Percentiles rank a stretch among this genome's conserved stretches.
Conservation (phyloP, 2,113 vertebrate genomes). For the Mustelus asterias region DNA sequence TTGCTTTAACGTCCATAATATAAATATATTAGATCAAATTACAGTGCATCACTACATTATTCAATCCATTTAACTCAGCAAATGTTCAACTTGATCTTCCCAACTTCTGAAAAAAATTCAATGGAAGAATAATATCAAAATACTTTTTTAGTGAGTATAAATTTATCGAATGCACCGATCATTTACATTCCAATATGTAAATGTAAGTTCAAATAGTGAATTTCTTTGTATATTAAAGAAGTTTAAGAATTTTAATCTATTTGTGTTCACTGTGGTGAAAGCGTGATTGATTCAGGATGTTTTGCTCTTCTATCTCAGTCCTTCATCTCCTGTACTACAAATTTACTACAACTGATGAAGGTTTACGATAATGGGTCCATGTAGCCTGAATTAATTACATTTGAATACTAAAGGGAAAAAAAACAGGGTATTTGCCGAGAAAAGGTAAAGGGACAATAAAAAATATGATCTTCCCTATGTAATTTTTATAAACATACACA, state of each 20-base stretch:
- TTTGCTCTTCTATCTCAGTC: constrained; percentile 18
- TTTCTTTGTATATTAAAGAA: constrained; percentile 1
- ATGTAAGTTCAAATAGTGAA: not conserved
- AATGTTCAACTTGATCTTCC: not conserved
- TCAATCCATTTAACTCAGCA: not conserved
- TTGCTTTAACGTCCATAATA: not conserved
- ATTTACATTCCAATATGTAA: not conserved
- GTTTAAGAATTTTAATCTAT: not conserved
- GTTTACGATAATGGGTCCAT: not conserved
- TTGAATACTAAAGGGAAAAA: constrained; percentile 1
- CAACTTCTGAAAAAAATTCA: not conserved
- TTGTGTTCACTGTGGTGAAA: constrained; percentile 5
- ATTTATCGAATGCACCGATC: not conserved
- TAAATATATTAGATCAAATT: not conserved
- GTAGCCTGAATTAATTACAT: constrained; percentile 25
- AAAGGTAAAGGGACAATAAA: not conserved
- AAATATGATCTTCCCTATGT: not conserved
- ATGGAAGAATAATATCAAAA: not conserved
- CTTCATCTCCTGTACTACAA: constrained; percentile 26
- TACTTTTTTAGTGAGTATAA: not conserved
- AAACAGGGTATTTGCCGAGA: not conserved
- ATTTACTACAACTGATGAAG: constrained; percentile 35
- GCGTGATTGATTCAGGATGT: constrained; percentile 22
- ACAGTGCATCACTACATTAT: not conserved
- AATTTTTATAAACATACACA: not conserved